Base-by-base conservation (phyloP, 2,888 invertebrate genomes). In the Timandra comae region DNA sequence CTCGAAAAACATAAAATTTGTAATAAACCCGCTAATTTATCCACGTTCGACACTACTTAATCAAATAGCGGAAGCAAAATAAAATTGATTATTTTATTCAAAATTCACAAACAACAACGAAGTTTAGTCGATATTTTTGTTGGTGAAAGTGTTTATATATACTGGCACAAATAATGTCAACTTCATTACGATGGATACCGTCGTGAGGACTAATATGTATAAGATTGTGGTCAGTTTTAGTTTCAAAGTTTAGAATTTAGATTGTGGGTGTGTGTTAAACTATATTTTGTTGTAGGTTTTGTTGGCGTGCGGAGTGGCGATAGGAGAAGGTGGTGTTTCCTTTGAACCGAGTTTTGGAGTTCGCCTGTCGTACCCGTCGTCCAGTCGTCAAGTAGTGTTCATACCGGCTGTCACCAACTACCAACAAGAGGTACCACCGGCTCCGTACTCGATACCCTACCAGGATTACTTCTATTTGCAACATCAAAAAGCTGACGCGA, bases 61-160 rank as follows among this genome's bases (percentile, higher is more conserved):
- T 6, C 16, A 6, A 16, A 38, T 35, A 46, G 44, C 59, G 56
- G 63, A 66, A 64, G 53, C 45, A 42, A 43, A 43, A 52, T 59
- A 39, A 38, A 55, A 49, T 50, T 46, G 53, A 57, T 56, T 51
- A 44, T 62, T 48, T 64, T 70, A 75, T 69, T 63, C 61, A 52
- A 67, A 73, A 64, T 63, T 49, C 51, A 53, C 52, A 57, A 63
- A 57, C 48, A 59, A 60, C 39, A 49, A 43, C 41, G 44, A 16
- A 16, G 4, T 16, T n/a, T 43, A 46, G 49, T 10, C 11, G 19
- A 51, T 55, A 47, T 52, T 52, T 41, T 41, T 52, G 38, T 58
- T 42, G 53, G 67, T 57, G 72, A 74, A 73, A 75, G 71, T 56
- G 52, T 67, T 68, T 69, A 75, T 70, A 76, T 65, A 71, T 63